Evolutionary conservation across 2,888 invertebrate genomes (phyloP), one percentile per base, ranked within the genome.

Genomic region (Tiliacea citrago): DNA sequence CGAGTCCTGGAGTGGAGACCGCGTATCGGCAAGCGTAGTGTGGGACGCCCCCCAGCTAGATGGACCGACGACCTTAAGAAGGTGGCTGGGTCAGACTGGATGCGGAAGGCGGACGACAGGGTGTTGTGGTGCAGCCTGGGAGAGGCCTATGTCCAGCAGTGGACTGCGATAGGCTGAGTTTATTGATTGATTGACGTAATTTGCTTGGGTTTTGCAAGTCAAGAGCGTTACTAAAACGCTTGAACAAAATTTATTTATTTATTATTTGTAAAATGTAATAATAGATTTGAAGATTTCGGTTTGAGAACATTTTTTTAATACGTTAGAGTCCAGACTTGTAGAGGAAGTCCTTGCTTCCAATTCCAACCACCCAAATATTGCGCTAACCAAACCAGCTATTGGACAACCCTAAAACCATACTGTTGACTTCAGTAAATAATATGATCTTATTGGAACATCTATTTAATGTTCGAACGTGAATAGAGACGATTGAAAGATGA

Each of bases 401-500:
- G 35, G 47, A 13, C 60, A 82, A 21, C 75, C 60, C 63, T 68
- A 60, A 47, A 65, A 82, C 68, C 42, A 51, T 18, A 24, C 53
- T 73, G 62, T 72, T 75, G 77, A 75, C 73, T 80, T 75, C 24
- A 60, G 39, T 65, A 76, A 80, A 82, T 74, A 77, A 39, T 66
- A 80, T 79, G 74, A 86, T 78, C 85, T 75, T 72, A 79, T 81
- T 79, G 76, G 68, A 69, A 75, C 78, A 83, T 86, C 79, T 80
- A 75, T 86, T 76, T 77, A 85, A 86, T 81, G 78, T 77, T 74
- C 77, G 66, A 66, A 79, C 81, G 73, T 86, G 84, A 86, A 85
- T 82, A 78, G 79, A 84, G 69, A 70, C 73, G 76, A 86, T 85
- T 79, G 81, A 85, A 85, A 83, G 75, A 85, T 85, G 85, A 84